Conservation (phyloP, 2,113 vertebrate genomes). For the Lutjanus erythropterus region DNA sequence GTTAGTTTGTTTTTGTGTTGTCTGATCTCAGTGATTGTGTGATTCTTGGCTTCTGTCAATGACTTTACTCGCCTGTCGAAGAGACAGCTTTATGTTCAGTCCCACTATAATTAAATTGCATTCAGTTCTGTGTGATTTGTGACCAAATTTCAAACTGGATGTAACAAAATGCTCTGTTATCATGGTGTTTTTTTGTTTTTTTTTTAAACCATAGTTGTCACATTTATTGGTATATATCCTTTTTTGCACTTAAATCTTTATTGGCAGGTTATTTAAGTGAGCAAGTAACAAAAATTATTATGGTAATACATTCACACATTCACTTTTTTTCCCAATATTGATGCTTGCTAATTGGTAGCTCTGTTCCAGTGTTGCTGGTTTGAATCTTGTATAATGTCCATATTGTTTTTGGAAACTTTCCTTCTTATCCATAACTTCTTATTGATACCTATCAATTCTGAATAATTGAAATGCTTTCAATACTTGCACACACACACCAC, state of each 20-base stretch:
- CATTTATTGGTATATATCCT: no score
- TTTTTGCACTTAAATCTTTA: not conserved
- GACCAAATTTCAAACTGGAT: constrained; percentile 49
- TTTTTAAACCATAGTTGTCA: no score
- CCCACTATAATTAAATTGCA: constrained; percentile 47
- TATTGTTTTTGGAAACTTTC: not conserved
- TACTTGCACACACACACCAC: no score
- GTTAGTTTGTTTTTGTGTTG: constrained; percentile 74
- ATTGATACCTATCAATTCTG: no score
- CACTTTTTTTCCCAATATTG: not conserved
- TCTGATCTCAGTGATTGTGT: constrained; percentile 68
- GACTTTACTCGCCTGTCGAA: constrained; percentile 2
- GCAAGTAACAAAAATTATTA: not conserved
- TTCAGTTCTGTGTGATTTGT: constrained; percentile 4
- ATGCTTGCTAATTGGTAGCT: not conserved
- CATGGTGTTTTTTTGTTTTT: not conserved
- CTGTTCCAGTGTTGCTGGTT: not conserved
- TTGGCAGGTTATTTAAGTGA: not conserved
- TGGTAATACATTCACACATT: not conserved
- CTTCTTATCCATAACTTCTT: no score
- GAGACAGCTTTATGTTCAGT: constrained; percentile 49
- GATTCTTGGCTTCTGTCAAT: constrained; percentile 55
- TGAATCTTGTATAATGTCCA: not conserved
- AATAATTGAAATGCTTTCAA: no score
- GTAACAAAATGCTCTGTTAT: constrained; percentile 16